Base-by-base conservation (phyloP, 1,140 invertebrate genomes). In the Drosophila sturtevanti region DNA sequence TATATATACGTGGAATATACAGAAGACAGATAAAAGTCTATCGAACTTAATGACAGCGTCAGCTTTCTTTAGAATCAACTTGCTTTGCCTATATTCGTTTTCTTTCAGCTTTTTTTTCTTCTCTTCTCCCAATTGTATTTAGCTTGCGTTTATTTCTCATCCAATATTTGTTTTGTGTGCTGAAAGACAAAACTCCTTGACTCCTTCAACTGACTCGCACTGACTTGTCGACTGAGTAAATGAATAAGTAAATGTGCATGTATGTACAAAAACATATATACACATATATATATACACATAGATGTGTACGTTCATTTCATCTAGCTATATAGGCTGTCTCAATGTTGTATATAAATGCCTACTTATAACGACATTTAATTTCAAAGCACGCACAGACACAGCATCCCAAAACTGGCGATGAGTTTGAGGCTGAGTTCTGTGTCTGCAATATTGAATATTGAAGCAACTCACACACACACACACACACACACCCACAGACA, bases 301-400 rank as follows among this genome's bases (percentile, higher is more conserved):
- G 4, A 18, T 35, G 16, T 41, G 31, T 62, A 35, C n/a, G 35
- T 68, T 79, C 68, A 38, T 68, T 48, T 48, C 41, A 21, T 48
- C 18, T 31, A 1, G 27, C 27, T 48, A 48, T 48, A 16, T 48
- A 48, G 41, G 41, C 16, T 21, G 16, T 9, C 41, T 48, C 41
- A 48, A 48, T 48, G 59, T 68, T 87, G 84, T 87, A 87, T 86
- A 86, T 87, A 87, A 86, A 86, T 86, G 82, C 82, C 82, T 86
- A 87, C 82, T 87, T 86, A 86, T 87, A 87, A 89, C 72, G 72
- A 87, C 79, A 89, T 89, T 89, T 89, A 89, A 89, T 89, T 89
- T 89, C 84, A 84, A 80, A 59, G 84, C 84, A 89, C 84, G 84
- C 84, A 79, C 75, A 61, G 76, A 64, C 68, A 71, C 52, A 63